These are phyloP conservation scores for Syngnathus rostellatus DNA, from an alignment of 2,797 vertebrate genomes.

Conservation along the genomic window DNA sequence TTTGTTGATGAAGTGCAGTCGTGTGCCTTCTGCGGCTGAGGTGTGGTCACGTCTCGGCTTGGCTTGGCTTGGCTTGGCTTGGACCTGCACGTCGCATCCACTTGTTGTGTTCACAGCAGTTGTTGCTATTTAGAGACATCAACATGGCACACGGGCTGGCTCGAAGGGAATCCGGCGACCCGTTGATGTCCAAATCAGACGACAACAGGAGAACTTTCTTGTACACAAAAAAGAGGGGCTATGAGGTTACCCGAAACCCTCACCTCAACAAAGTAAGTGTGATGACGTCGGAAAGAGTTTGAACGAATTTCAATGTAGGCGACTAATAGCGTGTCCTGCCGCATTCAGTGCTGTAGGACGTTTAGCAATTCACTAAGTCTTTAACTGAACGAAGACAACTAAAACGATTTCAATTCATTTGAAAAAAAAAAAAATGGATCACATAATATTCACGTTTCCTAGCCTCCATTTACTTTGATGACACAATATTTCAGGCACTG, in stretches of 20 bases:
- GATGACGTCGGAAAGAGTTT: background rate
- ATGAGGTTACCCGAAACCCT: constrained; percentile 80
- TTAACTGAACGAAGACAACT: background rate
- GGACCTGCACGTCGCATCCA: constrained; percentile 40
- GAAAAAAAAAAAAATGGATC: background rate
- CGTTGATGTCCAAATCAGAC: constrained; percentile 63
- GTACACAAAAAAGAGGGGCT: constrained; percentile 81
- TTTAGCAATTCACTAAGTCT: background rate
- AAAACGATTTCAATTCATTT: background rate
- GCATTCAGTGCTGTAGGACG: constrained; percentile 40
- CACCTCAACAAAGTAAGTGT: constrained; percentile 82
- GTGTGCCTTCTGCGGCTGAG: constrained; percentile 21
- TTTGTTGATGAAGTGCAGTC: constrained; percentile 9
- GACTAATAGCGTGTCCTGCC: constrained; percentile 13
- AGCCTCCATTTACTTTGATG: background rate
- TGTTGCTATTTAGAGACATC: constrained; percentile 60
- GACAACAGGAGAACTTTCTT: constrained; percentile 53
- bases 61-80: background rate
- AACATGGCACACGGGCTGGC: constrained; percentile 59
- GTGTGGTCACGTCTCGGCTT: constrained; percentile 4
- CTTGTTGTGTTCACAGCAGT: constrained; percentile 57
- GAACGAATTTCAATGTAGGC: constrained; percentile 12
- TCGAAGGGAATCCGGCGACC: constrained; percentile 62
- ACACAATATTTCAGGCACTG: background rate
- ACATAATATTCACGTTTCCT: background rate